phyloP scores from a whole-genome alignment of 2,888 invertebrate genomes.

The Tethea ocularis region DNA sequence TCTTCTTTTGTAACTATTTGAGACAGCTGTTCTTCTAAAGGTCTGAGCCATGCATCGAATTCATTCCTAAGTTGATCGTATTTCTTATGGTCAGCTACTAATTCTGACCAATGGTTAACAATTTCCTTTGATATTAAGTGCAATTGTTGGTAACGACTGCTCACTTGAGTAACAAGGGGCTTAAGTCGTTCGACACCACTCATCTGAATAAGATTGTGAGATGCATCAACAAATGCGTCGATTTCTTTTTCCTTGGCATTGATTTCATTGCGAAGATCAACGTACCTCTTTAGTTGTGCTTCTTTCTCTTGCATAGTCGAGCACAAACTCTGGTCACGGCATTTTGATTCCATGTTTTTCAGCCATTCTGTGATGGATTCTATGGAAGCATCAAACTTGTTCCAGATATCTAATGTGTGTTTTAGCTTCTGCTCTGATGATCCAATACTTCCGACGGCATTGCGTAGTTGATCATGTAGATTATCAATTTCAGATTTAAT shows the following conservation, averaged over 20 bases:
- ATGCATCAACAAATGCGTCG: constrained; percentile 94
- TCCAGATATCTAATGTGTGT: constrained; percentile 91
- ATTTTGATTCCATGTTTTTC: constrained; percentile 91
- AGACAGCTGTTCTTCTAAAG: constrained; percentile 87
- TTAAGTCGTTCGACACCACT: constrained; percentile 94
- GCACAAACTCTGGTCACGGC: constrained; percentile 93
- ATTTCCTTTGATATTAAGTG: constrained; percentile 93
- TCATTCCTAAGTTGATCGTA: constrained; percentile 90
- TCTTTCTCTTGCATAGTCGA: constrained; percentile 92
- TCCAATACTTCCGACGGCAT: constrained; percentile 87
- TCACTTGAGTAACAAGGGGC: constrained; percentile 94
- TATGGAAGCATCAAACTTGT: constrained; percentile 91
- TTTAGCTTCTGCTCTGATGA: constrained; percentile 89
- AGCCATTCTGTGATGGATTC: constrained; percentile 94
- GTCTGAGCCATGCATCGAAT: constrained; percentile 90
- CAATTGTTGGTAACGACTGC: constrained; percentile 92
- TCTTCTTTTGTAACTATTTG: constrained; percentile 86
- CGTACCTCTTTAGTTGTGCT: constrained; percentile 87
- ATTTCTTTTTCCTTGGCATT: constrained; percentile 92
- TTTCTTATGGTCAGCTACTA: constrained; percentile 92
- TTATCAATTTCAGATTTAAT: constrained; percentile 89
- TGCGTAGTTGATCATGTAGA: constrained; percentile 86
- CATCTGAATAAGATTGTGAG: constrained; percentile 92
- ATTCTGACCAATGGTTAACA: constrained; percentile 91
- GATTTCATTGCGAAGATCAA: constrained; percentile 90